These are phyloP conservation scores for Malacosoma neustria DNA, from an alignment of 2,888 invertebrate genomes.

Conservation along the genomic window DNA sequence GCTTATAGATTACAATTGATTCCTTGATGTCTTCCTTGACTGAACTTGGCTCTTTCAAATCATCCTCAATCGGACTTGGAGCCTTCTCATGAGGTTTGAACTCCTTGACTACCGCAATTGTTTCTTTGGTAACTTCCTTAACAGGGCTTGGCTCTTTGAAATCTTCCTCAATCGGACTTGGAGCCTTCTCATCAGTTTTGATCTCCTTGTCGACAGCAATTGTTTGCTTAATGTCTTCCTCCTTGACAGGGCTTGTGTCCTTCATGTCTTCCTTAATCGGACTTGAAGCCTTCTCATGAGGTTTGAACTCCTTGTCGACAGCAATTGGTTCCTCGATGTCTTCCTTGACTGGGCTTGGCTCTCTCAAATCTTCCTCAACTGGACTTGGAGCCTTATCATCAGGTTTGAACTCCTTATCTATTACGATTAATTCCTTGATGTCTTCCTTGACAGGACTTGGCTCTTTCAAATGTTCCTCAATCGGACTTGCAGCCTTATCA, in stretches of 20 bases:
- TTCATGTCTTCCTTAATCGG: conserved; percentile 5
- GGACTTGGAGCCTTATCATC: conserved; percentile 5
- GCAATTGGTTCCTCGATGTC: no score
- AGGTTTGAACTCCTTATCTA: no score
- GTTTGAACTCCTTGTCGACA: no score
- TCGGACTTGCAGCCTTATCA: conserved; percentile 6
- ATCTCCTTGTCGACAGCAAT: conserved; percentile 7
- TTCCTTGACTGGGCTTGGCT: conserved; percentile 2
- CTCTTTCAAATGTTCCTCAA: conserved; percentile 3
- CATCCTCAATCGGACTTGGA: conserved; percentile 4
- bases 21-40: not conserved
- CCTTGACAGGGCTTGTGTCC: conserved; percentile 5
- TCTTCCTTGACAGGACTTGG: conserved; percentile 6
- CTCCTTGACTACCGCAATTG: not conserved
- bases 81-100: conserved; percentile 1
- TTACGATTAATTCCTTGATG: conserved; percentile 9
- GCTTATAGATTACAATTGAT: not conserved
- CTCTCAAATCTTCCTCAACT: conserved; percentile 1
- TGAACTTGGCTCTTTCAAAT: conserved; percentile 3
- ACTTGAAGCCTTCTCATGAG: conserved; percentile 3
- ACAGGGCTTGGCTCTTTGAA: conserved; percentile 5
- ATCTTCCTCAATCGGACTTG: not conserved
- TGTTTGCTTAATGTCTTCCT: conserved; percentile 1
- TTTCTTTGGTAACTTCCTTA: conserved; percentile 1
- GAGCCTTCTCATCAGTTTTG: conserved; percentile 7